Evolutionary conservation across 2,797 vertebrate genomes (phyloP).

Genomic region (Epinephelus awoara): DNA sequence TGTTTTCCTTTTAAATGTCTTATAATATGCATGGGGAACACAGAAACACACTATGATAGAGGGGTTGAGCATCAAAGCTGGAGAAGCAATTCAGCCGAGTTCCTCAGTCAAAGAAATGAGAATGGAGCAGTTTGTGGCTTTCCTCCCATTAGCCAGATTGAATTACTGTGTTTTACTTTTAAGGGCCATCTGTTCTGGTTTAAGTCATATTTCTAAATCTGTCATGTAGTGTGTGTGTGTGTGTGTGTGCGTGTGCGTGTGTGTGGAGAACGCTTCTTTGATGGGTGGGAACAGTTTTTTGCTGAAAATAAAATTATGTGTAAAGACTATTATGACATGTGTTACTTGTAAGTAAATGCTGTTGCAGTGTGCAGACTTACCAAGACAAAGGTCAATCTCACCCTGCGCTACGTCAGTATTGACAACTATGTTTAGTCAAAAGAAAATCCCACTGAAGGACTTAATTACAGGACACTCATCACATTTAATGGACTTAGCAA

Average conservation of each 20-base stretch:
- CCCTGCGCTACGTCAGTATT: constrained; percentile 20
- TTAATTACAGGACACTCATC: constrained; percentile 47
- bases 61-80: constrained; percentile 80
- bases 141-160: constrained; percentile 86
- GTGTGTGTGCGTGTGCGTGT: constrained; percentile 37
- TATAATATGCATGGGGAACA: constrained; percentile 87
- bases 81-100: constrained; percentile 82
- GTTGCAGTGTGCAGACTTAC: constrained; percentile 56
- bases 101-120: constrained; percentile 82
- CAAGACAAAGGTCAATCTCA: constrained; percentile 22
- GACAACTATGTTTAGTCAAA: constrained; percentile 40
- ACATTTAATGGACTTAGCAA: constrained; percentile 34
- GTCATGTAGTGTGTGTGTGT: constrained; percentile 69
- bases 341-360: constrained; percentile 57
- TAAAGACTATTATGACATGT: constrained; percentile 72
- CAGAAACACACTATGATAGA: constrained; percentile 84
- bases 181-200: constrained; percentile 87
- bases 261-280: constrained; percentile 63
- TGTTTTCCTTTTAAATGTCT: constrained; percentile 86
- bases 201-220: constrained; percentile 84
- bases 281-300: constrained; percentile 67
- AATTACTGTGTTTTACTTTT: constrained; percentile 87
- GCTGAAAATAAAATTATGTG: constrained; percentile 71
- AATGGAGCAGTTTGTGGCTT: constrained; percentile 86
- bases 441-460: constrained; percentile 41